Base-by-base conservation (phyloP, 1,140 invertebrate genomes). In the Polyergus mexicanus region DNA sequence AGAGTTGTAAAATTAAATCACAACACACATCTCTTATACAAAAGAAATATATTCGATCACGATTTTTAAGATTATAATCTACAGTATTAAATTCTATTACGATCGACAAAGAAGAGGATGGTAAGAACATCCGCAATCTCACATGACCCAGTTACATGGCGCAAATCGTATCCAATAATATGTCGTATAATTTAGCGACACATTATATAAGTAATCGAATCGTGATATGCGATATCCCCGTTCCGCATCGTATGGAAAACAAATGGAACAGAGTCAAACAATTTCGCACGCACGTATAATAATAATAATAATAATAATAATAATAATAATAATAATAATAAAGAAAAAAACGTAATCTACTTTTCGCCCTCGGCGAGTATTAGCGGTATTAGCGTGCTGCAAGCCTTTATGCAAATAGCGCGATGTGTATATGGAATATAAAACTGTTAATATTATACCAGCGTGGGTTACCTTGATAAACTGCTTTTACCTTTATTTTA, bases 401-500 rank as follows among this genome's bases (percentile, higher is more conserved):
- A 85, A 80, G 47, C 62, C 63, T 85, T 85, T 80, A 86, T 81
- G 84, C 28, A 86, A 86, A 86, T 86, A 83, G 44, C 77, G 44
- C 77, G 56, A 35, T 41, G 72, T 41, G 72, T 77, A 63, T 74
- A 77, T 56, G 71, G 58, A 47, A 38, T 84, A 65, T 4, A 60
- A 47, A 51, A 72, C 44, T 44, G 81, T 84, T 84, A 84, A 77
- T 77, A 77, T 84, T 65, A 77, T 25, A 84, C 58, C 32, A 11
- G 72, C 81, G 78, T 83, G 78, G 78, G 68, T 62, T 83, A 83
- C 66, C 68, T 83, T 83, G 78, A 60, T 83, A 41, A 83, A 58
- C 54, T 54, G 38, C 56, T 83, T 72, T 81, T 81, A 81, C 66
- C 54, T 47, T 51, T 28, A 74, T 54, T 83, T 83, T 47, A 72